Percentiles rank a stretch among this genome's conserved stretches.
phyloP scores from a whole-genome alignment of 2,113 vertebrate genomes.

The Melierax canorus region DNA sequence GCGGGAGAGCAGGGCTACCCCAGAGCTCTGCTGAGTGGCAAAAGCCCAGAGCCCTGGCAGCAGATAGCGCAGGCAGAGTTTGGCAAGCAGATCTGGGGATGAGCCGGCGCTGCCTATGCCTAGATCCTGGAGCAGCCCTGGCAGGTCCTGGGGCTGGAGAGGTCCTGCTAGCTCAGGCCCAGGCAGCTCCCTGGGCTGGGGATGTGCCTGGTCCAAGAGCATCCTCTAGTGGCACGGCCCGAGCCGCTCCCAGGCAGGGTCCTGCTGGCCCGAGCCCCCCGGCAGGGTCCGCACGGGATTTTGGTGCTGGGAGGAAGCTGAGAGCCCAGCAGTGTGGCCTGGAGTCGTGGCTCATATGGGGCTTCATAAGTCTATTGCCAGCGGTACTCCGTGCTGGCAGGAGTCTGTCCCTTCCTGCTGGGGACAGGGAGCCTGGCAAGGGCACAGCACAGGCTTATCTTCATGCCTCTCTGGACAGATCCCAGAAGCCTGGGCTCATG shows the following conservation, averaged over 20 bases:
- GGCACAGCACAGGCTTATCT: background rate
- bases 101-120: background rate
- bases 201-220: constrained; percentile 41
- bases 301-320: background rate
- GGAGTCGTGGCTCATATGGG: background rate
- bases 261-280: background rate
- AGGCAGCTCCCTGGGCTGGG: background rate
- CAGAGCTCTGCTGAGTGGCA: background rate
- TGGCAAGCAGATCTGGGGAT: background rate
- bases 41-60: background rate
- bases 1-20: background rate
- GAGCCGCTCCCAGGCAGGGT: background rate
- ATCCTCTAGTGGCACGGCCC: constrained; percentile 56
- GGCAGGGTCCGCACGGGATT: background rate
- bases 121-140: background rate
- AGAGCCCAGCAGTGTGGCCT: background rate
- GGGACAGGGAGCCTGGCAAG: background rate
- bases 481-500: background rate
- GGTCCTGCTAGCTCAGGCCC: background rate
- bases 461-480: background rate
- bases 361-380: background rate
- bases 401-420: background rate
- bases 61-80: background rate
- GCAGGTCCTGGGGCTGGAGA: background rate
- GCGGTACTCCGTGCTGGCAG: accelerated